Evolutionary conservation across 1,140 invertebrate species (phyloP).

Genomic region (Hyposmocoma kahamanoa): DNA sequence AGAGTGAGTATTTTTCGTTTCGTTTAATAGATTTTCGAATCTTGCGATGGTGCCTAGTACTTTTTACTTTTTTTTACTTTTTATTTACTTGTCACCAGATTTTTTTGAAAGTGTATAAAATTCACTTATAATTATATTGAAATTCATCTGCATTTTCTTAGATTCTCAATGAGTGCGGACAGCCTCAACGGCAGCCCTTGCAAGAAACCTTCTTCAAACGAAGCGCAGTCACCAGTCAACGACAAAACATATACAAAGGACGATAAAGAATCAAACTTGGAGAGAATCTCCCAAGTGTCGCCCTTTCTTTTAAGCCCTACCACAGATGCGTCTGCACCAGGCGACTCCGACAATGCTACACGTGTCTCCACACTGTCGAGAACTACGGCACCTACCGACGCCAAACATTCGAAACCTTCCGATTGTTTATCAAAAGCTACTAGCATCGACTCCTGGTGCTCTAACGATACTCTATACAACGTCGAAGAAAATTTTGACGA

Average conservation of each 20-base stretch:
- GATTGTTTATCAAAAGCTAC: constrained; percentile 74
- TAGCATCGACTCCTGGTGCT: constrained; percentile 77
- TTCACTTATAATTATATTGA: too few relatives aligned
- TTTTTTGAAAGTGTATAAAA: too few relatives aligned
- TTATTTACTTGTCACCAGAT: too few relatives aligned
- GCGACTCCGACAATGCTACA: constrained; percentile 43
- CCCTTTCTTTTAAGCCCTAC: constrained; percentile 58
- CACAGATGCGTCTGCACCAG: constrained; percentile 52
- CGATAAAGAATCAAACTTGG: constrained; percentile 46
- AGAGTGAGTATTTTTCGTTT: constrained; percentile 56
- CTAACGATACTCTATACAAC: constrained; percentile 77
- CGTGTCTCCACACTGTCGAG: constrained; percentile 60
- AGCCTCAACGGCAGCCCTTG: constrained; percentile 60
- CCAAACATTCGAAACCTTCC: constrained; percentile 59
- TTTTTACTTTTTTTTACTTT: too few relatives aligned
- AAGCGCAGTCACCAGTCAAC: constrained; percentile 31
- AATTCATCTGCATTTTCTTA: constrained; percentile 33
- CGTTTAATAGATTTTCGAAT: too few relatives aligned
- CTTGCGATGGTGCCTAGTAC: too few relatives aligned
- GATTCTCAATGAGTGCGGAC: constrained; percentile 66
- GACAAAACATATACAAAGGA: constrained; percentile 54
- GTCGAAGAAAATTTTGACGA: constrained; percentile 75
- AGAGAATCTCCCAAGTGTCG: constrained; percentile 59
- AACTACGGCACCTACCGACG: constrained; percentile 60
- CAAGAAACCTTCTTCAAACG: constrained; percentile 28